These are phyloP conservation scores for Corythaeola cristata DNA, from an alignment of 2,113 vertebrate species.

Conservation along the genomic window DNA sequence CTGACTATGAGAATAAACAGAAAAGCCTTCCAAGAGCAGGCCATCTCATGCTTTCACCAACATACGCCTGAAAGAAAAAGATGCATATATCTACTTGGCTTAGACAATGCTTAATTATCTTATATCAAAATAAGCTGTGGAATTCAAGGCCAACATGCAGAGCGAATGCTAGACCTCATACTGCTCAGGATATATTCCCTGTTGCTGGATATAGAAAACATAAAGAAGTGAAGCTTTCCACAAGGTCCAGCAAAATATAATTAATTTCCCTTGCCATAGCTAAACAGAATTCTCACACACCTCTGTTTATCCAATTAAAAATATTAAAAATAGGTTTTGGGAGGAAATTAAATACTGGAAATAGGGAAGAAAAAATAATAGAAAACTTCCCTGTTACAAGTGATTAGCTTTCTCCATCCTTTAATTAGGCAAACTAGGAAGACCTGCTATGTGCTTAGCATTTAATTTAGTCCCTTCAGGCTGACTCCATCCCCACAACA, in stretches of 20 bases:
- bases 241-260: not conserved
- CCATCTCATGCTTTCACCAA: not conserved
- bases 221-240: not conserved
- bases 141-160: not conserved
- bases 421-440: not conserved
- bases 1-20: slow-evolving; percentile 25
- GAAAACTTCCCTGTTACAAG: not conserved
- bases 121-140: not conserved
- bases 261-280: not conserved
- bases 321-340: accelerated
- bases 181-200: not conserved
- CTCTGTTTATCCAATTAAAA: not conserved
- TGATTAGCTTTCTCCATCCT: not conserved
- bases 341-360: not conserved
- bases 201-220: not conserved
- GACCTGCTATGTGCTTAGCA: not conserved
- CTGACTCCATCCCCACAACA: not conserved
- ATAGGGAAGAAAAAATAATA: not conserved
- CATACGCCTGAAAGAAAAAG: not conserved
- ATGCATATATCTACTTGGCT: not conserved
- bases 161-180: not conserved
- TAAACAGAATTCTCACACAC: not conserved
- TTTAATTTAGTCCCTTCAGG: not conserved
- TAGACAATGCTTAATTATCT: not conserved
- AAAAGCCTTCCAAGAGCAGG: not conserved